Conservation (phyloP, 2,113 vertebrate genomes). For the Oncorhynchus tshawytscha region DNA sequence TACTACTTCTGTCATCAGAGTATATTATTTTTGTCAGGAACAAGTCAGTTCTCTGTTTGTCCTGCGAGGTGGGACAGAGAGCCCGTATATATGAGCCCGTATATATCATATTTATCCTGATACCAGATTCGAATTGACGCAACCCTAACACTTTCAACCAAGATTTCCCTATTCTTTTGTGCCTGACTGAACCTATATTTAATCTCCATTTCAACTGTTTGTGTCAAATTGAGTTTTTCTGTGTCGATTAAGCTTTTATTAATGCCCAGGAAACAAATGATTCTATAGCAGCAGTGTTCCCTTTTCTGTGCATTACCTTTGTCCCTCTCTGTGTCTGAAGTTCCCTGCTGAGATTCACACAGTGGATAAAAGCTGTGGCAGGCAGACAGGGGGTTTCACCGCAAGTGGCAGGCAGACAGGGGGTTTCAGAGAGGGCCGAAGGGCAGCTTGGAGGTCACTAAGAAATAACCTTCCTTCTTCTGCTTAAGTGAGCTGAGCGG, state of each 20-base stretch:
- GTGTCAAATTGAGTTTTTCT: slow-evolving; percentile 47
- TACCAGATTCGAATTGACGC: too few species aligned
- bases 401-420: too few species aligned
- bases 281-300: slow-evolving; percentile 34
- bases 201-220: slow-evolving; percentile 38
- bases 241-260: slow-evolving; percentile 59
- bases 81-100: too few species aligned
- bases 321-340: slow-evolving; percentile 31
- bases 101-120: too few species aligned
- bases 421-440: neutral
- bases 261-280: slow-evolving; percentile 50
- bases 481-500: neutral
- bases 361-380: slow-evolving; percentile 42
- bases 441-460: neutral
- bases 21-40: too few species aligned
- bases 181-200: slow-evolving; percentile 36
- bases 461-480: neutral
- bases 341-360: slow-evolving; percentile 37
- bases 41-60: too few species aligned
- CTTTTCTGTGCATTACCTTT: slow-evolving; percentile 44
- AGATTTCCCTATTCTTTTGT: slow-evolving; percentile 30
- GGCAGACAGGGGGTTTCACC: too few species aligned
- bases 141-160: neutral
- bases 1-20: too few species aligned
- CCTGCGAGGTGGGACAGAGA: too few species aligned